Percentiles rank a stretch among this genome's conserved stretches.
Conservation (phyloP, 2,113 vertebrate genomes). For the Barbus barbus region DNA sequence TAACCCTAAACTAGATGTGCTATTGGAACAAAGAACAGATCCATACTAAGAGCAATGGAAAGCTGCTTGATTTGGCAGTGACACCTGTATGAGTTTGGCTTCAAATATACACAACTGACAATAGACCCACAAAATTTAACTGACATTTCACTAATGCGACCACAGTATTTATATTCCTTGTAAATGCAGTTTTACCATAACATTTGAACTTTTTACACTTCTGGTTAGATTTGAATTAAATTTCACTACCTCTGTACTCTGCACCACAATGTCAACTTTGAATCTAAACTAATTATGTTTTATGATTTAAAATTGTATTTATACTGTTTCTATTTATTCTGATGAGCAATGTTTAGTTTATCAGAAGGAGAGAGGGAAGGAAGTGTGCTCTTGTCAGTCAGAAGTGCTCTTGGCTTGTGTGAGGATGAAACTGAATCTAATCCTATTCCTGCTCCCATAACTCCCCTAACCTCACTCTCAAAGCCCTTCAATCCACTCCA, state of each 20-base stretch:
- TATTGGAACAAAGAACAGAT: too few relatives aligned
- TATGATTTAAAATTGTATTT: not conserved
- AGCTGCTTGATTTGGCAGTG: not conserved
- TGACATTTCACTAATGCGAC: not conserved
- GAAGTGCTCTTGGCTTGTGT: not conserved
- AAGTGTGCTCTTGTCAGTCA: too few relatives aligned
- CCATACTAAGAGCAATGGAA: too few relatives aligned
- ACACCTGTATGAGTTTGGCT: not conserved
- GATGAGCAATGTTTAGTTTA: too few relatives aligned
- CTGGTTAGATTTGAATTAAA: too few relatives aligned
- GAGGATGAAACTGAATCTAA: not conserved
- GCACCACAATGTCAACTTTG: not conserved
- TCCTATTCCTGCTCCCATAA: conserved; percentile 7
- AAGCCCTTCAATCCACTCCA: not conserved
- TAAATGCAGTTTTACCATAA: not conserved
- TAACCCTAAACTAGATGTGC: too few relatives aligned
- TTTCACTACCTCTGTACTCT: too few relatives aligned
- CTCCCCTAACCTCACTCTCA: not conserved
- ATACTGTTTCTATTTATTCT: not conserved
- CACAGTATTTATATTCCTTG: not conserved
- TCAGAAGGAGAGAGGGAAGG: conserved; percentile 3
- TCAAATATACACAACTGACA: not conserved
- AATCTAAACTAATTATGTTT: not conserved
- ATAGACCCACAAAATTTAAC: not conserved
- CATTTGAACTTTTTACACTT: too few relatives aligned